Base-by-base conservation (phyloP, 2,888 invertebrate genomes). In the Graphium colonna region DNA sequence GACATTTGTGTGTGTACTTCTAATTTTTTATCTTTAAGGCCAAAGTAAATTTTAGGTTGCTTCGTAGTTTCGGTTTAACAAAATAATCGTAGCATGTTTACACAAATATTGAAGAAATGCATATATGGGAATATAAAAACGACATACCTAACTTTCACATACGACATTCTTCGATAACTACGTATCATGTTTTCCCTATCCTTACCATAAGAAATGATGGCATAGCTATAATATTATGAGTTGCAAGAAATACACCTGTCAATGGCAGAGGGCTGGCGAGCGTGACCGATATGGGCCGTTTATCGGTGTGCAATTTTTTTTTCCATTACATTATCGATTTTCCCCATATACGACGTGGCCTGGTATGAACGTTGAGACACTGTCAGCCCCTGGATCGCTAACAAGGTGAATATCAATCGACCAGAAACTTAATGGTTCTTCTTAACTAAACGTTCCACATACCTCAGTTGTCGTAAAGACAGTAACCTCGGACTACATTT, bases 241-340 rank as follows among this genome's bases (percentile, higher is more conserved):
- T 10, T 9, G 12, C 40, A 47, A 49, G 39, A 48, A 44, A 39
- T 38, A 40, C 48, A 53, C 48, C 48, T 53, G 53, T 53, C 53
- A 40, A 18, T 28, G 15, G 13, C 17, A 7, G 38, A 38, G 28
- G 9, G 36, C 36, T 31, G 8, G 39, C 43, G 17, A 39, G 12
- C 52, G 42, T 47, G 26, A 28, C 44, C 16, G 43, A 43, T 48
- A 44, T 33, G 38, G 39, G 33, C 36, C 26, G n/a, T 31, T 31
- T 51, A 26, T 51, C 13, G 36, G 13, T 1, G 36, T 7, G 1
- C 36, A n/a, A 9, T 42, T n/a, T 36, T 36, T 12, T 44, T 39
- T 17, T 38, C 3, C n/a, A 39, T 26, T 7, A 18, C 26, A 1
- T 26, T 26, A 47, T 39, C 39, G 39, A 13, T 39, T 10, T 39